Conservation (phyloP, 2,797 vertebrate genomes). For the Cyclopterus lumpus region DNA sequence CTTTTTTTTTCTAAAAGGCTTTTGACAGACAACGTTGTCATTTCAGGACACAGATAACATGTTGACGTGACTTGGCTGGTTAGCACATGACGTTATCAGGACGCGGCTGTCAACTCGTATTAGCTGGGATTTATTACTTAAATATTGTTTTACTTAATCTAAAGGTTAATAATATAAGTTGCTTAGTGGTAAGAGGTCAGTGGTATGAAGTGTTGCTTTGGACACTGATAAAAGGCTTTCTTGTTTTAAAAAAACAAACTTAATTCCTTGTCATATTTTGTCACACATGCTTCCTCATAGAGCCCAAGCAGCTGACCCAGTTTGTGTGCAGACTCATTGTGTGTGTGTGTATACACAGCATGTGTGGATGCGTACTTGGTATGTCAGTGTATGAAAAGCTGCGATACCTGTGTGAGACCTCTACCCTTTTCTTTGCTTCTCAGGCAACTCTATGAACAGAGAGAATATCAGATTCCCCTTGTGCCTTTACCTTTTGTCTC, state of each 20-base stretch:
- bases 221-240: background rate
- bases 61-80: background rate
- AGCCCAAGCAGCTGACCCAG: background rate
- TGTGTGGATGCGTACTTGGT: slow-evolving; percentile 25
- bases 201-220: background rate
- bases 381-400: background rate
- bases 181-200: background rate
- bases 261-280: background rate
- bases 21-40: background rate
- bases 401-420: slow-evolving; percentile 67
- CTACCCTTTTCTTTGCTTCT: slow-evolving; percentile 43
- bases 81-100: background rate
- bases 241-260: background rate
- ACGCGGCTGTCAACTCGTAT: background rate
- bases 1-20: background rate
- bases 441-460: slow-evolving; percentile 13
- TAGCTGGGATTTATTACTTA: background rate
- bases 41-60: background rate
- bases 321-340: slow-evolving; percentile 3
- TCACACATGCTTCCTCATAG: background rate
- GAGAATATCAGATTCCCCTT: slow-evolving; percentile 24
- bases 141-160: background rate
- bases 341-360: background rate
- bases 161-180: background rate
- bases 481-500: slow-evolving; percentile 32